Evolutionary conservation across 1,140 invertebrate genomes (phyloP).

Genomic region (Procambarus virginalis): DNA sequence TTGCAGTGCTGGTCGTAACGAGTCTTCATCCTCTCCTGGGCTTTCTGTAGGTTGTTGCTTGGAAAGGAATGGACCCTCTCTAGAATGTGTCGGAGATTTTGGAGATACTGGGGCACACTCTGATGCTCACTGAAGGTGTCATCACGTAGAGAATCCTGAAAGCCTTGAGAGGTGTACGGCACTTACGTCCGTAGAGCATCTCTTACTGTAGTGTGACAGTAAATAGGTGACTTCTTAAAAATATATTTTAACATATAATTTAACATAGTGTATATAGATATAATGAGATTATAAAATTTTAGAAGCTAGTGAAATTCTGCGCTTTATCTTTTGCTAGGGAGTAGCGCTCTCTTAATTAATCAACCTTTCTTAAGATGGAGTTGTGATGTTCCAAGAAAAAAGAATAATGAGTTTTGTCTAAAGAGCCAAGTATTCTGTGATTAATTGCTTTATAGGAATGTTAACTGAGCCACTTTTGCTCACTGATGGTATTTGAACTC

Average conservation of each 20-base stretch:
- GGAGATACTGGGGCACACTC: too few relatives aligned
- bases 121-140: too few relatives aligned
- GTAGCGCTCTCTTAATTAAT: neutral
- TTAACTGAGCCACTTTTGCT: neutral
- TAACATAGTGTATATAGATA: neutral
- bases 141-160: too few relatives aligned
- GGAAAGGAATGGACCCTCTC: too few relatives aligned
- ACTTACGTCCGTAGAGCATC: too few relatives aligned
- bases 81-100: too few relatives aligned
- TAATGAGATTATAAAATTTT: neutral
- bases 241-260: neutral
- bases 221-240: neutral
- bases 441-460: neutral
- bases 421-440: neutral
- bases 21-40: too few relatives aligned
- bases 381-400: neutral
- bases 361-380: neutral
- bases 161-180: too few relatives aligned
- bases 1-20: too few relatives aligned
- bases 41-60: too few relatives aligned
- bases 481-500: neutral
- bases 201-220: neutral
- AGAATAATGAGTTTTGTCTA: neutral
- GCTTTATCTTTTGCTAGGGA: neutral
- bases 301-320: neutral